A percentile compares a stretch with the other conserved stretches of the same genome.
Conservation (phyloP, 2,797 vertebrate genomes). For the Platyrinchus mystaceus region DNA sequence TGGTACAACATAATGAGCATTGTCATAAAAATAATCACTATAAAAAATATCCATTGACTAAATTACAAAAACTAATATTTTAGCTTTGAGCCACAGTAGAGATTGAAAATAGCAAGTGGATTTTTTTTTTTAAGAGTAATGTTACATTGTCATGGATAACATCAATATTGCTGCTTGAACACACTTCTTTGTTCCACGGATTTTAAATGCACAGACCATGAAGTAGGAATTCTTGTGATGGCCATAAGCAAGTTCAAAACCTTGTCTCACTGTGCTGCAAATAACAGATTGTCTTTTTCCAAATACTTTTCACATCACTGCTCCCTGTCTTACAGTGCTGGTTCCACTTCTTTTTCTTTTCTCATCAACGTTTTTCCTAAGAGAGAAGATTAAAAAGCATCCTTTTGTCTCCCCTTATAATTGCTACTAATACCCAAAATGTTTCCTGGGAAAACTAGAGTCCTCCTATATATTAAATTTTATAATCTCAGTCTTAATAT, state of each 20-base stretch:
- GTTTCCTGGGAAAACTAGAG: background rate
- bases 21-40: background rate
- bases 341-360: background rate
- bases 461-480: background rate
- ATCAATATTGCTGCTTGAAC: background rate
- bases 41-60: background rate
- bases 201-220: background rate
- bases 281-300: background rate
- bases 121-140: background rate
- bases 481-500: background rate
- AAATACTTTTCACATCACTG: background rate
- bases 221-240: background rate
- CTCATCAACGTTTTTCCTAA: background rate
- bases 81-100: background rate
- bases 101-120: background rate
- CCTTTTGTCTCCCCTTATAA: background rate
- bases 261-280: background rate
- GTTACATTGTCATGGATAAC: background rate
- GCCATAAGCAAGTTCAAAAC: background rate
- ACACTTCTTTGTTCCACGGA: background rate
- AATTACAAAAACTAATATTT: background rate
- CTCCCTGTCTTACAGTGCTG: background rate
- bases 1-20: background rate
- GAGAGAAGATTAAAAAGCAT: background rate
- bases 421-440: background rate